Evolutionary conservation across 2,888 invertebrate species (phyloP).

Genomic region (Griposia aprilina): DNA sequence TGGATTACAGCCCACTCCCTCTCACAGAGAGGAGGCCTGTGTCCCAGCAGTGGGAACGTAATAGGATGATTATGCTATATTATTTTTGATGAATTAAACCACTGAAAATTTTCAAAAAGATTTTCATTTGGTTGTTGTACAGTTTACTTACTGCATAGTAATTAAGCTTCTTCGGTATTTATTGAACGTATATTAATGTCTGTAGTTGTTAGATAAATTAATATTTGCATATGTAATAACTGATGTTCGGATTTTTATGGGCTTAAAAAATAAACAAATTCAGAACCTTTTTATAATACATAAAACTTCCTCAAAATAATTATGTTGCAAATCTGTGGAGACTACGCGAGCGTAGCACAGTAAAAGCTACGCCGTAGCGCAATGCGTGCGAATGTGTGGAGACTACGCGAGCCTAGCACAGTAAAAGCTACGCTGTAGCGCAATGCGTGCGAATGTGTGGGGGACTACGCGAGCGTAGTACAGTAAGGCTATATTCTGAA

Average conservation of each 20-base stretch:
- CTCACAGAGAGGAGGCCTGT: neutral
- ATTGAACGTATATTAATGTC: neutral
- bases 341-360: slow-evolving; percentile 17
- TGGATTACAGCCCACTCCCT: neutral
- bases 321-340: neutral
- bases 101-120: neutral
- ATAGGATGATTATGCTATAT: no score
- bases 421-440: no score
- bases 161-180: neutral
- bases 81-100: neutral
- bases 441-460: no score
- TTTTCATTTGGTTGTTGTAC: neutral
- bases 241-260: no score
- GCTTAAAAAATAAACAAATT: neutral
- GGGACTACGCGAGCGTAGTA: no score
- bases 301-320: neutral
- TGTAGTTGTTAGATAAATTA: neutral
- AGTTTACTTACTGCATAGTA: neutral
- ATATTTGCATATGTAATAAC: neutral
- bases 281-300: no score
- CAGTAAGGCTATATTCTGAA: no score
- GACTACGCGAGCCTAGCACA: no score
- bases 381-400: neutral
- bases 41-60: neutral
- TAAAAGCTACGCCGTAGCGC: slow-evolving; percentile 31